Conservation (phyloP, 1,140 invertebrate species). For the Zaprionus camerounensis region DNA sequence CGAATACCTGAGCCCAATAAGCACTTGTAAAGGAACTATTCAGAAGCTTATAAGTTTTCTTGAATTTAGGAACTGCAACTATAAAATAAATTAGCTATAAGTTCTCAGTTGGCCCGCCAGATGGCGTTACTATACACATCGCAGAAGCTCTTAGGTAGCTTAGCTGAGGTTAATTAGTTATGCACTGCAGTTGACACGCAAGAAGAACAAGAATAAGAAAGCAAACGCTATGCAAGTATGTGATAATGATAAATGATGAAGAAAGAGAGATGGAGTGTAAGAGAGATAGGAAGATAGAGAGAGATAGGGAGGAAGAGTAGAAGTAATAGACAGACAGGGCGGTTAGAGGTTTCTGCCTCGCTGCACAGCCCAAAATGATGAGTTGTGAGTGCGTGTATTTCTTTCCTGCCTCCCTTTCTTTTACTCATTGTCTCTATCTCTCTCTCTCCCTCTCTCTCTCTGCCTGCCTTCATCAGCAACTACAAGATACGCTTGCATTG, state of each 20-base stretch:
- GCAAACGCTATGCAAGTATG: not conserved
- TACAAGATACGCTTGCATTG: conserved; percentile 72
- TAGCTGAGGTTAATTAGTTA: not conserved
- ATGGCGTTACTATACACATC: not conserved
- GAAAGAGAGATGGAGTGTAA: not conserved
- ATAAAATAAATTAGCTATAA: too few relatives aligned
- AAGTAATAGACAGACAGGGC: not conserved
- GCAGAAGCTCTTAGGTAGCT: not conserved
- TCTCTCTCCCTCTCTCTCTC: not conserved
- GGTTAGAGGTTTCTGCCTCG: conserved; percentile 1
- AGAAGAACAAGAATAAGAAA: not conserved
- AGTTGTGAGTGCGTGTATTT: not conserved
- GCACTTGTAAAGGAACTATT: too few relatives aligned
- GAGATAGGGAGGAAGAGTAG: too few relatives aligned
- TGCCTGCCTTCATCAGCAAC: conserved; percentile 23
- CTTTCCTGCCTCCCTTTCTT: not conserved
- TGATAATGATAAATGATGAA: conserved; percentile 7
- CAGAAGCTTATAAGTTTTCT: too few relatives aligned
- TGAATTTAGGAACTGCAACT: too few relatives aligned
- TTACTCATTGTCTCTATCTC: conserved; percentile 19
- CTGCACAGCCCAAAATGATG: conserved; percentile 1
- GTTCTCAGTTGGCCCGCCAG: too few relatives aligned
- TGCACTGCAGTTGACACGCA: not conserved
- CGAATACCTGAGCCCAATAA: too few relatives aligned
- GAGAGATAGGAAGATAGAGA: not conserved